Percentiles rank a stretch among this genome's conserved stretches.
phyloP scores from a whole-genome alignment of 2,888 invertebrate genomes.

The Isotomurus palustris region DNA sequence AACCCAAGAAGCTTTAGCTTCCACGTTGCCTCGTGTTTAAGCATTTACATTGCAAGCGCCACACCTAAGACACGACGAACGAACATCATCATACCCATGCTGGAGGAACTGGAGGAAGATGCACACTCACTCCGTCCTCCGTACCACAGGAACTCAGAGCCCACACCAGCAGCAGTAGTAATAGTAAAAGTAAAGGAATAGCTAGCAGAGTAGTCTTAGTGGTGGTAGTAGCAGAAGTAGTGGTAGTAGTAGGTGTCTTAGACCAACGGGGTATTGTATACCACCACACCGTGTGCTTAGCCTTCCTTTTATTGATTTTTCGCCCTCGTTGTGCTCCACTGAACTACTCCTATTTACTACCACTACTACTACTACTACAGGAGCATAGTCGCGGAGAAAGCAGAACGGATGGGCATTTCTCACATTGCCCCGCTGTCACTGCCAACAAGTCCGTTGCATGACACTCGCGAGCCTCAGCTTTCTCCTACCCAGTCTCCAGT shows the following conservation, averaged over 20 bases:
- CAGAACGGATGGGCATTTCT: no score
- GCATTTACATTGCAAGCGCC: no score
- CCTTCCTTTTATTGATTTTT: constrained; percentile 14
- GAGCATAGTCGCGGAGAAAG: no score
- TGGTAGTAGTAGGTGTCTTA: no score
- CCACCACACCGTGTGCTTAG: neutral
- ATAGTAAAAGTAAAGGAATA: neutral
- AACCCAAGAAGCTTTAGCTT: no score
- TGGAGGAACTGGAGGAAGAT: neutral
- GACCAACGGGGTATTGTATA: neutral
- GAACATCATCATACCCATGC: no score
- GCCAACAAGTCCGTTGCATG: constrained; percentile 8
- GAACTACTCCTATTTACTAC: no score
- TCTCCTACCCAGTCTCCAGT: constrained; percentile 33
- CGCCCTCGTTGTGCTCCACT: neutral
- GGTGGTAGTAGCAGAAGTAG: neutral
- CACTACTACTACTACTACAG: no score
- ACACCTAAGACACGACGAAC: no score
- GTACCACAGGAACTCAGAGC: neutral
- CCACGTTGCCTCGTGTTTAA: no score
- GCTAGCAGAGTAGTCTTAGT: neutral
- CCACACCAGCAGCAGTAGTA: neutral
- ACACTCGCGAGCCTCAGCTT: constrained; percentile 14
- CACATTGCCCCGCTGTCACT: neutral
- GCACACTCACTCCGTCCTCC: neutral